Conservation (phyloP, 1,140 invertebrate species). For the Hyposmocoma kahamanoa region DNA sequence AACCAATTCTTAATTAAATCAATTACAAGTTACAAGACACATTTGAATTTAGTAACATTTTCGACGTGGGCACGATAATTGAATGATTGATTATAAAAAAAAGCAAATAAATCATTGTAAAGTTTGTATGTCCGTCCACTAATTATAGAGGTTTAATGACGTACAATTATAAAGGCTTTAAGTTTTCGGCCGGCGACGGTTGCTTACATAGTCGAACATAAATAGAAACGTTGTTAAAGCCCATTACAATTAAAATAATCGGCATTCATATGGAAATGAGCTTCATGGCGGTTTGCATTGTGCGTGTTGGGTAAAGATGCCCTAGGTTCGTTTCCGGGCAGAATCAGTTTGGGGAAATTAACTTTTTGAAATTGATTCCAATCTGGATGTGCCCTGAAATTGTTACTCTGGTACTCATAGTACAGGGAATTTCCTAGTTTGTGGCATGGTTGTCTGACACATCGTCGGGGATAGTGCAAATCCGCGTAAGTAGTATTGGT, state of each 20-base stretch:
- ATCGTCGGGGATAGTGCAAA: too few relatives aligned
- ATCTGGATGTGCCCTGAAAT: too few relatives aligned
- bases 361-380: too few relatives aligned
- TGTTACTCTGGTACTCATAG: too few relatives aligned
- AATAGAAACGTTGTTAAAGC: constrained; percentile 21
- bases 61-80: not conserved
- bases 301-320: too few relatives aligned
- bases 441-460: too few relatives aligned
- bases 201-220: constrained; percentile 6
- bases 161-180: not conserved
- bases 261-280: constrained; percentile 44
- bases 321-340: too few relatives aligned
- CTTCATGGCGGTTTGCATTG: too few relatives aligned
- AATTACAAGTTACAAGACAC: constrained; percentile 12
- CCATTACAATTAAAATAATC: constrained; percentile 38
- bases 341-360: too few relatives aligned
- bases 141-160: constrained; percentile 17
- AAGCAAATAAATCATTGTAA: constrained; percentile 19
- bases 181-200: too few relatives aligned
- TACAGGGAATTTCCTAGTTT: too few relatives aligned
- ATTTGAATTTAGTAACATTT: not conserved
- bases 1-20: constrained; percentile 35
- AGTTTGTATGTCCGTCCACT: constrained; percentile 13
- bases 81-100: constrained; percentile 10
- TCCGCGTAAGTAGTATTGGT: too few relatives aligned